A percentile compares a stretch with the other conserved stretches of the same genome.
phyloP scores from a whole-genome alignment of 1,140 invertebrate species.

The Teleogryllus occipitalis region DNA sequence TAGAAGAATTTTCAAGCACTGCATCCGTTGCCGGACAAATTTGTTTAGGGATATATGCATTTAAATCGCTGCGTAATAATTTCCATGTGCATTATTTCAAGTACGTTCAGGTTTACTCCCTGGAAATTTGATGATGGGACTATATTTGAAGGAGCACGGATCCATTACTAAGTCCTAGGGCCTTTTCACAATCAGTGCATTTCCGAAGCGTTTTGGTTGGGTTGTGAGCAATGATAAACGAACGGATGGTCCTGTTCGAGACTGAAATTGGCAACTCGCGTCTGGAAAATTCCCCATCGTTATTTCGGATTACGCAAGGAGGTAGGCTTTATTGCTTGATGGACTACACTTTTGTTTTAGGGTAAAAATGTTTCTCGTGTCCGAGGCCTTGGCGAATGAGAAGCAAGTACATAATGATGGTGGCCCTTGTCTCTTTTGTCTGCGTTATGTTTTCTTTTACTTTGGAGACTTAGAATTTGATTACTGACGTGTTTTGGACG shows the following conservation, averaged over 20 bases:
- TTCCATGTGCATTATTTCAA: background rate
- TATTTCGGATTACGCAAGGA: slow-evolving; percentile 20
- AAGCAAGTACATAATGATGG: slow-evolving; percentile 13
- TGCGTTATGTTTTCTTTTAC: background rate
- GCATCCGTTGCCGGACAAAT: background rate
- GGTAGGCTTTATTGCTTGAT: slow-evolving; percentile 16
- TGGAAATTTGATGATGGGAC: slow-evolving; percentile 18
- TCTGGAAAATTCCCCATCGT: slow-evolving; percentile 11
- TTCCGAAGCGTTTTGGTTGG: slow-evolving; percentile 15
- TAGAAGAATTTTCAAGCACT: slow-evolving; percentile 2
- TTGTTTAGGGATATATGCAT: background rate
- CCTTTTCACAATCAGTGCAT: slow-evolving; percentile 20
- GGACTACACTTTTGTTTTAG: background rate
- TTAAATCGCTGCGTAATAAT: slow-evolving; percentile 11
- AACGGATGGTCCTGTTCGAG: slow-evolving; percentile 3
- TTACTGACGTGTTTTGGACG: background rate
- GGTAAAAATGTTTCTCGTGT: slow-evolving; percentile 8
- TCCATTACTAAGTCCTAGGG: slow-evolving; percentile 15
- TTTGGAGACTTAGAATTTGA: background rate
- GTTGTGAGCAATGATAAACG: slow-evolving; percentile 13
- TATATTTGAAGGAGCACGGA: slow-evolving; percentile 20
- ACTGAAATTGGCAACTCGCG: background rate
- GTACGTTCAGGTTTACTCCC: background rate
- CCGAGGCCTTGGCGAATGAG: slow-evolving; percentile 14
- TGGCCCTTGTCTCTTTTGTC: slow-evolving; percentile 15